Percentiles rank a stretch among this genome's conserved stretches.
phyloP scores from a whole-genome alignment of 2,113 vertebrate species.

The Chaetura pelagica region DNA sequence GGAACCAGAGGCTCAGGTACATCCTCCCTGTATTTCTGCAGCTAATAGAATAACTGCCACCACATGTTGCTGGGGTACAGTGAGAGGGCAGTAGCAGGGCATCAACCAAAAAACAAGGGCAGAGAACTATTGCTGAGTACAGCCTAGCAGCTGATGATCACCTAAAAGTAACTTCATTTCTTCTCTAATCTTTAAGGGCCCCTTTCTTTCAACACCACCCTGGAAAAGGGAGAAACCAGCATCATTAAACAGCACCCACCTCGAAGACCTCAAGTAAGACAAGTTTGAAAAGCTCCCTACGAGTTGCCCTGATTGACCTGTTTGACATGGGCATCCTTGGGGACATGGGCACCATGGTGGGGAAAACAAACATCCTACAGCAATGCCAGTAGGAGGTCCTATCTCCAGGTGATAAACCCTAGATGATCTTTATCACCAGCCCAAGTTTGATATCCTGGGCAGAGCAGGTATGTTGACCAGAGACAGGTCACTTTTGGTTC shows the following conservation, averaged over 20 bases:
- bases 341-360: accelerated
- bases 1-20: background rate
- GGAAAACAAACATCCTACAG: background rate
- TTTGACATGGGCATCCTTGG: accelerated
- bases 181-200: slow-evolving; percentile 57
- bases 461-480: accelerated
- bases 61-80: accelerated
- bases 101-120: background rate
- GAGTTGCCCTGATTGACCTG: background rate
- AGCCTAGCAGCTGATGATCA: background rate
- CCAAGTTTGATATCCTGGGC: background rate
- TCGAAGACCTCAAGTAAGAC: slow-evolving; percentile 76
- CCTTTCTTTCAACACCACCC: slow-evolving; percentile 38
- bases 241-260: slow-evolving; percentile 83
- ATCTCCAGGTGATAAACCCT: background rate
- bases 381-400: background rate
- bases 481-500: background rate
- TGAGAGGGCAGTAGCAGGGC: accelerated
- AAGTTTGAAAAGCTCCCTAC: slow-evolving; percentile 6
- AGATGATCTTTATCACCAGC: background rate
- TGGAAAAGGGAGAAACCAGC: slow-evolving; percentile 66
- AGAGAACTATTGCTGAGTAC: background rate
- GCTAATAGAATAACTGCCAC: background rate
- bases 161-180: background rate
- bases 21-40: background rate